These are phyloP conservation scores for Parochlus steinenii DNA, from an alignment of 2,888 invertebrate genomes.

Conservation along the genomic window DNA sequence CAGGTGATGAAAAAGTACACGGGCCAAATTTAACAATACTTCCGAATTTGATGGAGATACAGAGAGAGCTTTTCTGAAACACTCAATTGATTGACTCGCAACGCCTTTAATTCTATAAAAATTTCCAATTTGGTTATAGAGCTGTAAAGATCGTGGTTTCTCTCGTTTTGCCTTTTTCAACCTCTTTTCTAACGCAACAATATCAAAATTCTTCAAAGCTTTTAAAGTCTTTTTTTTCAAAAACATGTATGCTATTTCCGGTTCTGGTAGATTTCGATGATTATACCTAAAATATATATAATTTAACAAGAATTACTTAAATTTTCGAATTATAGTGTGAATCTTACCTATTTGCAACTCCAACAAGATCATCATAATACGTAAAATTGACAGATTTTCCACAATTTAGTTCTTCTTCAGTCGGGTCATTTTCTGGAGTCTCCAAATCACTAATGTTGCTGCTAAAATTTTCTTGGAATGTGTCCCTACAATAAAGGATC, in stretches of 20 bases:
- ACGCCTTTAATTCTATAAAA: slow-evolving; percentile 84
- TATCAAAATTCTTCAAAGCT: slow-evolving; percentile 48
- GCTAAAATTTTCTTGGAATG: no score
- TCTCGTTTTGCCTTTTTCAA: slow-evolving; percentile 64
- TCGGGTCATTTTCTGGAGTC: no score
- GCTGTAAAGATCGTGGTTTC: slow-evolving; percentile 67
- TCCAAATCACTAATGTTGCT: no score
- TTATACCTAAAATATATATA: neutral
- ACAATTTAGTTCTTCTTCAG: slow-evolving; percentile 46
- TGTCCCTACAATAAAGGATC: no score
- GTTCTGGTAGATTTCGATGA: slow-evolving; percentile 13
- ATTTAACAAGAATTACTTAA: neutral
- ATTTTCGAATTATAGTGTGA: neutral
- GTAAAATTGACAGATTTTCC: slow-evolving; percentile 77
- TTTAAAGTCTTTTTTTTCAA: slow-evolving; percentile 37
- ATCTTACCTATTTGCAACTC: slow-evolving; percentile 39
- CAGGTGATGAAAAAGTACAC: slow-evolving; percentile 70
- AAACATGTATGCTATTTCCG: slow-evolving; percentile 54
- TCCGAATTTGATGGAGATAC: slow-evolving; percentile 79
- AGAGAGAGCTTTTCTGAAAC: slow-evolving; percentile 69
- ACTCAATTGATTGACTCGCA: slow-evolving; percentile 73
- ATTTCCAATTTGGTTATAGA: slow-evolving; percentile 83
- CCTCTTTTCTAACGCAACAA: slow-evolving; percentile 53
- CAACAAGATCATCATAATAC: slow-evolving; percentile 74
- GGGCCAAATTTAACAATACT: slow-evolving; percentile 66